These are phyloP conservation scores for Ceyx erithaca DNA, from an alignment of 2,797 vertebrate genomes.

Conservation along the genomic window DNA sequence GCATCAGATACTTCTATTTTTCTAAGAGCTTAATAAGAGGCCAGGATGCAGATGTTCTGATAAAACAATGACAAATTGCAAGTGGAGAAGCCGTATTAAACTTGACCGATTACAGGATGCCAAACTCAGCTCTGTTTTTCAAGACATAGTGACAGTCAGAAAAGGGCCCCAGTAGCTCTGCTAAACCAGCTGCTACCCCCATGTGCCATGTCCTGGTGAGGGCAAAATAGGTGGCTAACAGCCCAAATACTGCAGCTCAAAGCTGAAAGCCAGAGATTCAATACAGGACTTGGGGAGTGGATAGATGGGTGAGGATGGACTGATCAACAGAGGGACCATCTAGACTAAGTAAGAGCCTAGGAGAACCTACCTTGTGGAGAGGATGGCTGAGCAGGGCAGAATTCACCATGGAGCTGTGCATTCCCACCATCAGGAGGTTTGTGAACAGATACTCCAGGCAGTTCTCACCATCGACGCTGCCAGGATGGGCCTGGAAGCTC, in stretches of 20 bases:
- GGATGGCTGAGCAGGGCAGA: not conserved
- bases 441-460: not conserved
- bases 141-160: not conserved
- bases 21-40: slow-evolving; percentile 41
- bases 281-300: not conserved
- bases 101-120: not conserved
- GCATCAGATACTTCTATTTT: slow-evolving; percentile 18
- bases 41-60: slow-evolving; percentile 48
- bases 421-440: not conserved
- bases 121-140: not conserved
- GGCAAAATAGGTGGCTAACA: not conserved
- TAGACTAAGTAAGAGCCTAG: not conserved
- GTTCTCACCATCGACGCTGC: rapidly evolving
- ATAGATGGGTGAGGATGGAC: not conserved
- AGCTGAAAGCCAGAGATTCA: not conserved
- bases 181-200: not conserved
- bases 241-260: not conserved
- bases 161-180: not conserved
- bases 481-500: not conserved
- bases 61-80: slow-evolving; percentile 25
- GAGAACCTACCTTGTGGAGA: not conserved
- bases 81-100: not conserved
- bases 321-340: not conserved
- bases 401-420: rapidly evolving
- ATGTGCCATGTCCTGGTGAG: rapidly evolving